Conservation (phyloP, 2,113 vertebrate genomes). For the Grammomys dolichurus region DNA sequence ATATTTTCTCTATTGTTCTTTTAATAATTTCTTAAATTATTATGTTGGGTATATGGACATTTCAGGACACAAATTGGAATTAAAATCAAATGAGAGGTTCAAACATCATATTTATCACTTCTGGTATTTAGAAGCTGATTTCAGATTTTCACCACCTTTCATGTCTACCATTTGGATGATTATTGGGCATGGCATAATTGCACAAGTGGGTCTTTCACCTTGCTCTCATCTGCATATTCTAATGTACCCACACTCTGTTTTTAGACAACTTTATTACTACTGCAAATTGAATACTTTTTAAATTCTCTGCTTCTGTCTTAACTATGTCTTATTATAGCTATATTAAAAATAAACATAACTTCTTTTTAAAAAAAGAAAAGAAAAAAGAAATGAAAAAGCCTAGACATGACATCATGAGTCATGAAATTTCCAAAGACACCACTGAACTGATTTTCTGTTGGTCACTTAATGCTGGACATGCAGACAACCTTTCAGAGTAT, state of each 20-base stretch:
- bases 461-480: neutral
- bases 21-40: conserved; percentile 48
- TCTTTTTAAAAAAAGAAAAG: neutral
- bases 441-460: neutral
- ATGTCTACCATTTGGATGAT: neutral
- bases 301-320: neutral
- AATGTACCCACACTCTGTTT: neutral
- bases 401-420: neutral
- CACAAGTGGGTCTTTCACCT: neutral
- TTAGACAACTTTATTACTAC: neutral
- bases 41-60: conserved; percentile 74
- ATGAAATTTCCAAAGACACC: neutral
- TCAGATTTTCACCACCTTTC: neutral
- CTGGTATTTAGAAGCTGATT: neutral
- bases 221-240: neutral
- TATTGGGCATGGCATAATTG: too few species aligned
- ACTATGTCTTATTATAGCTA: neutral
- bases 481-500: neutral
- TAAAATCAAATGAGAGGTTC: conserved; percentile 69
- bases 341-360: conserved; percentile 33
- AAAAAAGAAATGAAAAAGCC: neutral
- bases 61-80: conserved; percentile 67
- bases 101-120: conserved; percentile 68
- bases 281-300: conserved; percentile 3
- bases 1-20: conserved; percentile 79